Evolutionary conservation across 2,113 vertebrate species (phyloP), one percentile per base, ranked within the genome.

Genomic region (Coptodon bakossiorum): DNA sequence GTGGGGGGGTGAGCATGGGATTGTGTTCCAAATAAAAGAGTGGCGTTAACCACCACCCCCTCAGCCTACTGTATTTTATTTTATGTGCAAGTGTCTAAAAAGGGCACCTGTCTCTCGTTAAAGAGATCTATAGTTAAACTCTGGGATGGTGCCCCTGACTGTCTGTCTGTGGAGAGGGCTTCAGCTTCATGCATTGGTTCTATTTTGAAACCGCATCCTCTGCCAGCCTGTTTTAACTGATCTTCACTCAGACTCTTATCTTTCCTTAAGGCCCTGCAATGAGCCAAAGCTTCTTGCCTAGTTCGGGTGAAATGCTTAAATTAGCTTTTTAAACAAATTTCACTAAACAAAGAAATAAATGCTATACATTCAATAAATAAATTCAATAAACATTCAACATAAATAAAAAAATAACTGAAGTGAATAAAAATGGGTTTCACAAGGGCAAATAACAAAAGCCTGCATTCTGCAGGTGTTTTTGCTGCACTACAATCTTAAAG

Each of bases 31-130:
- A 90, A 91, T 93, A 87, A 93, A 93, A 87, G 63, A 81, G 85
- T 82, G 81, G 36, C 71, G 91, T 92, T 92, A 86, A 91, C 86
- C 88, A 24, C 82, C 29, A 29, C 87, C 85, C 86, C 80, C 76
- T 84, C 91, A 85, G 84, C 68, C 85, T 54, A 50, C 82, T 86
- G 73, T 86, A 53, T 89, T 85, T 84, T 45, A 85, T 90, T 95
- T 95, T 90, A 94, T 86, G 88, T 89, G 80, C 45, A 68, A 50
- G 50, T 50, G 80, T 86, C 84, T 94, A 89, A 91, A 94, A 88
- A 73, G 86, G 66, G 54, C 95, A 95, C 94, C 94, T 96, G 94
- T 92, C 84, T 83, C 91, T 94, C 31, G 80, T 94, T 91, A 94
- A 93, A 93, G 36, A 43, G 8, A 83, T 12, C 52, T 82, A n/a